Evolutionary conservation across 2,113 vertebrate genomes (phyloP).

Genomic region (Chamaea fasciata): DNA sequence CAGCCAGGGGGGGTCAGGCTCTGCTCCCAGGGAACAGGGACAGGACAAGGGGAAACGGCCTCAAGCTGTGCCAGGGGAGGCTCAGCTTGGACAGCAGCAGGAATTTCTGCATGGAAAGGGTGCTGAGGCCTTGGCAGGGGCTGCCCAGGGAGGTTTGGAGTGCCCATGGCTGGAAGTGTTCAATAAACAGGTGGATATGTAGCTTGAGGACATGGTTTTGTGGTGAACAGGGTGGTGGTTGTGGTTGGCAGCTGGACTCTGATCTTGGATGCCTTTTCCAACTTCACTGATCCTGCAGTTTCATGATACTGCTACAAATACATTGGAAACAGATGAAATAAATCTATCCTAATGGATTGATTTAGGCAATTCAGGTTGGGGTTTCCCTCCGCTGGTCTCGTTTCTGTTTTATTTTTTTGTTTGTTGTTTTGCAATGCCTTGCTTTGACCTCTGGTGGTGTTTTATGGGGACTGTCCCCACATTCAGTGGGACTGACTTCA

Average conservation of each 20-base stretch:
- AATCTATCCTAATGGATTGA: background rate
- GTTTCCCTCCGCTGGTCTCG: background rate
- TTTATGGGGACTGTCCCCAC: background rate
- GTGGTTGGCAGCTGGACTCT: background rate
- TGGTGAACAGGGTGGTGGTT: background rate
- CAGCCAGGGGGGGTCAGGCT: background rate
- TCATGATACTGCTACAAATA: background rate
- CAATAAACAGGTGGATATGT: accelerated
- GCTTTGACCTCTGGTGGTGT: background rate
- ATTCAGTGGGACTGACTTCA: background rate
- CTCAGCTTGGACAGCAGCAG: background rate
- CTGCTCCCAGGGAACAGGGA: background rate
- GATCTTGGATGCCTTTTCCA: background rate
- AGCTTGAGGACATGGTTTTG: accelerated
- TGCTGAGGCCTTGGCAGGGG: background rate
- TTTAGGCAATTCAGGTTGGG: background rate
- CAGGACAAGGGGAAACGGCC: background rate
- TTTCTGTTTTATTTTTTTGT: background rate
- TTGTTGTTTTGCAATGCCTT: background rate
- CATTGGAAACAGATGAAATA: background rate
- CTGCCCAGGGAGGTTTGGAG: background rate
- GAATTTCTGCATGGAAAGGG: background rate
- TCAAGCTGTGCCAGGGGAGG: background rate
- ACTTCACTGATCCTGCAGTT: accelerated
- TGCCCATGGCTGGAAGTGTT: accelerated